A percentile compares a stretch with the other conserved stretches of the same genome.
Evolutionary conservation across 92 coral and sea anemone genomes (phyloP).

Genomic region (Desmophyllum pertusum): DNA sequence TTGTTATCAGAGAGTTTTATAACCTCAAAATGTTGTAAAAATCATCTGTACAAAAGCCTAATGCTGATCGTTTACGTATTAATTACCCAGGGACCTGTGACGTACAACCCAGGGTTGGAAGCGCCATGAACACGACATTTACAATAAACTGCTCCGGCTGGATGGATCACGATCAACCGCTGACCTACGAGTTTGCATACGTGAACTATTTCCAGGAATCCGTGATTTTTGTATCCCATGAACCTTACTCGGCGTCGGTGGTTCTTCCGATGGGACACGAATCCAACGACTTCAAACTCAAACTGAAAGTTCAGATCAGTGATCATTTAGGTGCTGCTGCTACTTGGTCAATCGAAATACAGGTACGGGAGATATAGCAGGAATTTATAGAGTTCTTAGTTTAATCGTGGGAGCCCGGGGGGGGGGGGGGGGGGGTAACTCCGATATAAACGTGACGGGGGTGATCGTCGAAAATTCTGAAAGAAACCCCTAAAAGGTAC

Average conservation of each 20-base stretch:
- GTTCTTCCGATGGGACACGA: slow-evolving; percentile 71
- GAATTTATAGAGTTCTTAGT: not conserved
- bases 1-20: too few species aligned
- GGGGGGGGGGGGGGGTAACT: too few species aligned
- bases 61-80: not conserved
- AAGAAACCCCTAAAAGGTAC: too few species aligned
- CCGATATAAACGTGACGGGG: too few species aligned
- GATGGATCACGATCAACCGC: slow-evolving; percentile 60
- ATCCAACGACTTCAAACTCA: slow-evolving; percentile 49
- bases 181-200: slow-evolving; percentile 60
- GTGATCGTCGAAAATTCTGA: too few species aligned
- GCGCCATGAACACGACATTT: slow-evolving; percentile 62
- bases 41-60: not conserved
- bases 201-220: slow-evolving; percentile 3
- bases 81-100: slow-evolving; percentile 52
- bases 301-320: slow-evolving; percentile 35
- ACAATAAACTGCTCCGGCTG: slow-evolving; percentile 43
- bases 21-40: too few species aligned
- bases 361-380: slow-evolving; percentile 38
- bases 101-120: slow-evolving; percentile 57
- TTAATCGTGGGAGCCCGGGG: not conserved
- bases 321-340: slow-evolving; percentile 64
- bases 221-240: slow-evolving; percentile 41
- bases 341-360: not conserved
- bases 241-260: not conserved